A percentile compares a stretch with the other conserved stretches of the same genome.
These are phyloP conservation scores for Phallusia fumigata DNA, from an alignment of 23 tunicate species.

Conservation along the genomic window DNA sequence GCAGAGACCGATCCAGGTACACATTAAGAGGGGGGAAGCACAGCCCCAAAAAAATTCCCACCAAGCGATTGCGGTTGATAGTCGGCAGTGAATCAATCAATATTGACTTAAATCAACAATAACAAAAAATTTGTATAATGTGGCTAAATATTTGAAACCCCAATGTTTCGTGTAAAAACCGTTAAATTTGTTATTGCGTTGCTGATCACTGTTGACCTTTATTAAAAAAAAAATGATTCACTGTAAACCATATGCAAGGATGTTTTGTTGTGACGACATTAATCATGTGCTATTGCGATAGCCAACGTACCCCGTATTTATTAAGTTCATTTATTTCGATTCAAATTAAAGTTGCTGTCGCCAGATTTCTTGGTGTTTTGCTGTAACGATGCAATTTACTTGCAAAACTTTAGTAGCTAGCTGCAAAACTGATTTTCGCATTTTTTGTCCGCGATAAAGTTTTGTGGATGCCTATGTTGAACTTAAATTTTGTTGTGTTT, in stretches of 20 bases:
- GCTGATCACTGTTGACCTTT: neutral
- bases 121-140: neutral
- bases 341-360: neutral
- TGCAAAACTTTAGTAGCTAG: neutral
- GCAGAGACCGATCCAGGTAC: neutral
- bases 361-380: neutral
- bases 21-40: neutral
- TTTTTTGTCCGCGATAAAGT: neutral
- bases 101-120: neutral
- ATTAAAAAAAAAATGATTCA: neutral
- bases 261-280: neutral
- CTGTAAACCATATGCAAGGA: conserved; percentile 10
- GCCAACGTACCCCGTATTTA: neutral
- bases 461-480: neutral
- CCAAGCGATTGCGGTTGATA: conserved; percentile 6
- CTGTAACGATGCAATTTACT: neutral
- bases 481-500: neutral
- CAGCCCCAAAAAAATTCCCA: conserved; percentile 9
- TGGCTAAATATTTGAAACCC: neutral
- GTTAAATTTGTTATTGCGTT: neutral
- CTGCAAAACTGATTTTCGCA: neutral
- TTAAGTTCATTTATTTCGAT: neutral
- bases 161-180: neutral
- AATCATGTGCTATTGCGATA: conserved; percentile 6
- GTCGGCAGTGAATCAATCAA: conserved; percentile 14